Conservation (phyloP, 1,140 invertebrate genomes). For the Lucilia cuprina region DNA sequence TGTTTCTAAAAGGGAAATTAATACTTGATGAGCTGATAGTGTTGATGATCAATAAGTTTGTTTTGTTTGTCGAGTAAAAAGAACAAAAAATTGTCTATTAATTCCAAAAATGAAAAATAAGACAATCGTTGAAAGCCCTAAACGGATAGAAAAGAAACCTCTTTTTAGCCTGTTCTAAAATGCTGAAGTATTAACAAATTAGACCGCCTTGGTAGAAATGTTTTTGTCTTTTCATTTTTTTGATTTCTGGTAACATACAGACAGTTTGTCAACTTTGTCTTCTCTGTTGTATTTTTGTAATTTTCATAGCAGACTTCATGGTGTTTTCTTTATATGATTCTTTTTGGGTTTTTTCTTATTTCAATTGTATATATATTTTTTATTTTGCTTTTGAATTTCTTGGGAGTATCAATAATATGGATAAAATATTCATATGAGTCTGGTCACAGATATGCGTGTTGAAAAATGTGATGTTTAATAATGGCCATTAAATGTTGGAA, state of each 20-base stretch:
- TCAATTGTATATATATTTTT: neutral
- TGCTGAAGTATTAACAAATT: constrained; percentile 21
- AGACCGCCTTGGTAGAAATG: constrained; percentile 6
- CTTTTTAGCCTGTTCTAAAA: neutral
- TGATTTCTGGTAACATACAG: neutral
- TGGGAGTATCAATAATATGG: neutral
- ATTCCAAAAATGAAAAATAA: constrained; percentile 13
- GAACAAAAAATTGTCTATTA: neutral
- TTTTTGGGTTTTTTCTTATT: neutral
- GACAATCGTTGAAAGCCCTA: constrained; percentile 24
- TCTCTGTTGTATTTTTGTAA: neutral
- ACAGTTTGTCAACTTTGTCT: constrained; percentile 16
- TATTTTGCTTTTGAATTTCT: neutral
- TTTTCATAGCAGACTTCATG: neutral
- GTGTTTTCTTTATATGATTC: neutral
- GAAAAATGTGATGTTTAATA: constrained; percentile 63
- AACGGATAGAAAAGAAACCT: neutral
- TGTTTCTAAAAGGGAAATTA: neutral
- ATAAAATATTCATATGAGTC: constrained; percentile 19
- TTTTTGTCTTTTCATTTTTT: neutral
- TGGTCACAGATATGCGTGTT: constrained; percentile 54
- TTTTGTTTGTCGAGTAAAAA: neutral
- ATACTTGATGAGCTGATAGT: constrained; percentile 32
- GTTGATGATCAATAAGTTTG: constrained; percentile 22
- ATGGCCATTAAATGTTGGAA: constrained; percentile 62